phyloP scores from a whole-genome alignment of 2,888 invertebrate genomes.

The Vandiemenella viatica region DNA sequence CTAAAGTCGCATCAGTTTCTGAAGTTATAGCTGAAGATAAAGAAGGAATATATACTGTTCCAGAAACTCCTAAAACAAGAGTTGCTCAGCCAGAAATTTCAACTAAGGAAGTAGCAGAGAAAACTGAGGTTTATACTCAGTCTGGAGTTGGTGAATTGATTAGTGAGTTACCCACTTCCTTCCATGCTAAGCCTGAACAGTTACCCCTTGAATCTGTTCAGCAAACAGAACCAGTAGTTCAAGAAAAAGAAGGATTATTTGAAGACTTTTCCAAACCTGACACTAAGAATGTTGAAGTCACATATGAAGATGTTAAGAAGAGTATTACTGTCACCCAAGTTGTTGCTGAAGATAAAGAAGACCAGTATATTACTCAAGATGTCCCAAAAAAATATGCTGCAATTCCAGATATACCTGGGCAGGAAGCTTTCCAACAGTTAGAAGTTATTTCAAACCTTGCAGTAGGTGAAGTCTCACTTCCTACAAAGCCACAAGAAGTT shows the following conservation, averaged over 20 bases:
- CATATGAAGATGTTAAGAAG: constrained; percentile 19
- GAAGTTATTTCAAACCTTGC: constrained; percentile 18
- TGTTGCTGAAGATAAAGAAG: constrained; percentile 20
- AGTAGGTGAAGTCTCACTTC: constrained; percentile 13
- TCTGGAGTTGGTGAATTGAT: constrained; percentile 17
- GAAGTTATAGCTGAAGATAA: constrained; percentile 19
- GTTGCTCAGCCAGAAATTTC: constrained; percentile 20
- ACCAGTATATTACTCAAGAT: constrained; percentile 12
- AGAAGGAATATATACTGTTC: constrained; percentile 16
- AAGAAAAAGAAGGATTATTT: constrained; percentile 36
- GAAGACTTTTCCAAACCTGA: constrained; percentile 20
- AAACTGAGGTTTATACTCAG: constrained; percentile 20
- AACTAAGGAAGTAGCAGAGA: constrained; percentile 20
- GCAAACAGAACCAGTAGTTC: constrained; percentile 34
- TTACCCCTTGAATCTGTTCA: constrained; percentile 31
- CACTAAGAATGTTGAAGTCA: constrained; percentile 20
- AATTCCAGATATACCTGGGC: constrained; percentile 26
- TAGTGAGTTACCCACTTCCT: constrained; percentile 17
- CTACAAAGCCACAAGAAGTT: constrained; percentile 22
- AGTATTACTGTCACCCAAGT: constrained; percentile 21
- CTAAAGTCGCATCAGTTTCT: constrained; percentile 19
- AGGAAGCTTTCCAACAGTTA: constrained; percentile 30
- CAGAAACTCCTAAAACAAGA: constrained; percentile 18
- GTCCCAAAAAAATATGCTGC: constrained; percentile 19
- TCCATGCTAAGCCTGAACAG: constrained; percentile 26